Conservation (phyloP, 37 sponge, comb jelly and placozoan species). For the Axinella damicornis region DNA sequence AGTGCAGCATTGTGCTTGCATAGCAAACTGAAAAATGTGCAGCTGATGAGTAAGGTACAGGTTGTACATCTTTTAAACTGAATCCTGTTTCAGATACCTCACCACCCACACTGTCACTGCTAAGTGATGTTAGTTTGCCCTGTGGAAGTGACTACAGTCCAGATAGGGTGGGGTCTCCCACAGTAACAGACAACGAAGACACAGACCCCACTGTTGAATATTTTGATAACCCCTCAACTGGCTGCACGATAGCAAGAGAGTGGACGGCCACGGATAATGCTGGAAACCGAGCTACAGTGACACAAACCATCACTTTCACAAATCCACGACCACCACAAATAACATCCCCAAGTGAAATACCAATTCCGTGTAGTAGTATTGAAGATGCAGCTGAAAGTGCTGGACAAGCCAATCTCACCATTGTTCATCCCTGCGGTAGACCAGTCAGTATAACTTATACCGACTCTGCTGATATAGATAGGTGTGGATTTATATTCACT, state of each 20-base stretch:
- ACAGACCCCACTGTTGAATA: neutral
- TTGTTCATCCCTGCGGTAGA: constrained; percentile 46
- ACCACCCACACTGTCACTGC: neutral
- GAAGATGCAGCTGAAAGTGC: constrained; percentile 16
- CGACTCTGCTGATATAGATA: neutral
- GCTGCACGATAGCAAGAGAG: constrained; percentile 9
- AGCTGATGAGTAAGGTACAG: too few relatives aligned
- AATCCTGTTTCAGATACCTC: constrained; percentile 6
- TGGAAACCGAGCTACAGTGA: constrained; percentile 13
- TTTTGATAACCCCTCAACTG: neutral
- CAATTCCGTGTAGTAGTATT: constrained; percentile 32
- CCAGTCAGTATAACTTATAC: constrained; percentile 1
- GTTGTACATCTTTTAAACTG: too few relatives aligned
- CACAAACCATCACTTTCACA: constrained; percentile 35
- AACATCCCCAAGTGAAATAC: neutral
- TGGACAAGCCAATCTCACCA: neutral
- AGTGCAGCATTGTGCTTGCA: too few relatives aligned
- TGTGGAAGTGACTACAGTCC: constrained; percentile 27
- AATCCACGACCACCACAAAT: constrained; percentile 28
- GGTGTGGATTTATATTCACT: constrained; percentile 35
- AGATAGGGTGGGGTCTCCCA: constrained; percentile 8
- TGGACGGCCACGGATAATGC: constrained; percentile 41
- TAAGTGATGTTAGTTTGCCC: constrained; percentile 6
- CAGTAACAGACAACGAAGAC: neutral
- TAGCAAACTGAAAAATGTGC: too few relatives aligned